phyloP scores from a whole-genome alignment of 23 tunicate species.

The Ciona savignyi region DNA sequence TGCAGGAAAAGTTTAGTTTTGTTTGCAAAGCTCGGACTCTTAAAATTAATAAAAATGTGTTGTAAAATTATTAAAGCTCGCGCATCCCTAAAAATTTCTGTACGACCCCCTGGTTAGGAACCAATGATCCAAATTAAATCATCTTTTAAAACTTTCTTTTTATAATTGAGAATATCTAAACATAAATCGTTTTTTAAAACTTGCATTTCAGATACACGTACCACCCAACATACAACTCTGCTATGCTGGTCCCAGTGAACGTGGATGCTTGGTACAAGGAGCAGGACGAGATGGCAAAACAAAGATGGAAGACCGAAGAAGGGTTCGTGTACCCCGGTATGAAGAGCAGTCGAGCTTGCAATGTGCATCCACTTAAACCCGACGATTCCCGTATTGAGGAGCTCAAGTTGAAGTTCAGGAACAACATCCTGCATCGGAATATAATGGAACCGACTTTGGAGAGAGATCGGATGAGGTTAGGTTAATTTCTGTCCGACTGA shows the following conservation, averaged over 20 bases:
- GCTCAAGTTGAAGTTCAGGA: conserved; percentile 48
- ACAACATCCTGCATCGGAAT: conserved; percentile 72
- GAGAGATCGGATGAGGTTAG: conserved; percentile 39
- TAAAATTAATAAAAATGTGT: too few species aligned
- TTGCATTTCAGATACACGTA: conserved; percentile 51
- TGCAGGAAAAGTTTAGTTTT: too few species aligned
- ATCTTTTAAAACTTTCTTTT: too few species aligned
- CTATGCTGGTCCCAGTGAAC: conserved; percentile 58
- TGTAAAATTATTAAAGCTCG: too few species aligned
- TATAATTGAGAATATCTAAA: too few species aligned
- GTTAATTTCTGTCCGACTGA: too few species aligned
- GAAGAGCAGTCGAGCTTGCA: conserved; percentile 43
- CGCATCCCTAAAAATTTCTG: too few species aligned
- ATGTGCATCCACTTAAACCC: conserved; percentile 44
- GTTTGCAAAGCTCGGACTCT: too few species aligned
- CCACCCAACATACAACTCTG: conserved; percentile 56
- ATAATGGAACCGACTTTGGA: conserved; percentile 52
- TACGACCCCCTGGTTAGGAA: too few species aligned
- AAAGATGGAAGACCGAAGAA: conserved; percentile 35
- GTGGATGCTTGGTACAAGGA: conserved; percentile 44
- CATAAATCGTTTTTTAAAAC: too few species aligned
- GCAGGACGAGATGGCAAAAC: conserved; percentile 32
- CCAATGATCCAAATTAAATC: too few species aligned
- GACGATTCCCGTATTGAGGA: conserved; percentile 55
- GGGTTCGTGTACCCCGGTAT: conserved; percentile 68